A percentile compares a stretch with the other conserved stretches of the same genome.
Conservation (phyloP, 2,888 invertebrate genomes). For the Ormia ochracea region DNA sequence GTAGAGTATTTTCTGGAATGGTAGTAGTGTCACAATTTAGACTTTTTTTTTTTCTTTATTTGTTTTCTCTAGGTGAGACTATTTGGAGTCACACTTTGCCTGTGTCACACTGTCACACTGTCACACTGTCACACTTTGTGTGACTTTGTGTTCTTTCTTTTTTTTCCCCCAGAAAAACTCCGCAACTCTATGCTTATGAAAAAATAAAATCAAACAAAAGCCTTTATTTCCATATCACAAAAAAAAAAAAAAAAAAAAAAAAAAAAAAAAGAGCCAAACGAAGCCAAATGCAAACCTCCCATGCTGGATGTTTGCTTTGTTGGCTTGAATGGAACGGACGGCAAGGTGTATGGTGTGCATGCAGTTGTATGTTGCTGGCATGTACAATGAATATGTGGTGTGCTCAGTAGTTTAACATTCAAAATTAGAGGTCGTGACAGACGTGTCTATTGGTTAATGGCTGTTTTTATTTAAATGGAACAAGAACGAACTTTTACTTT, state of each 20-base stretch:
- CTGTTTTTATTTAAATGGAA: conserved; percentile 56
- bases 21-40: background rate
- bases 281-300: conserved; percentile 42
- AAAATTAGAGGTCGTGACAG: conserved; percentile 63
- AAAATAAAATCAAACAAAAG: conserved; percentile 50
- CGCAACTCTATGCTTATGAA: conserved; percentile 32
- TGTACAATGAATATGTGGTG: background rate
- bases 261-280: no score
- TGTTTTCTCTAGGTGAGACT: conserved; percentile 47
- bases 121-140: background rate
- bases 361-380: conserved; percentile 3
- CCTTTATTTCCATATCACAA: conserved; percentile 27
- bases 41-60: conserved; percentile 7
- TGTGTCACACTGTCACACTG: conserved; percentile 57
- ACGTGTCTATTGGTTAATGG: conserved; percentile 63
- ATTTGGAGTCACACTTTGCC: conserved; percentile 62
- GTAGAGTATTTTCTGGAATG: background rate
- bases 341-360: conserved; percentile 37
- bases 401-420: conserved; percentile 4
- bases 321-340: conserved; percentile 17
- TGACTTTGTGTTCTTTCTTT: background rate
- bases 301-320: conserved; percentile 32
- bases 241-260: background rate
- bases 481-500: conserved; percentile 37
- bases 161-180: background rate